Percentiles rank a stretch among this genome's conserved stretches.
Conservation (phyloP, 2,888 invertebrate genomes). For the Hermaeophaga mercurialis region DNA sequence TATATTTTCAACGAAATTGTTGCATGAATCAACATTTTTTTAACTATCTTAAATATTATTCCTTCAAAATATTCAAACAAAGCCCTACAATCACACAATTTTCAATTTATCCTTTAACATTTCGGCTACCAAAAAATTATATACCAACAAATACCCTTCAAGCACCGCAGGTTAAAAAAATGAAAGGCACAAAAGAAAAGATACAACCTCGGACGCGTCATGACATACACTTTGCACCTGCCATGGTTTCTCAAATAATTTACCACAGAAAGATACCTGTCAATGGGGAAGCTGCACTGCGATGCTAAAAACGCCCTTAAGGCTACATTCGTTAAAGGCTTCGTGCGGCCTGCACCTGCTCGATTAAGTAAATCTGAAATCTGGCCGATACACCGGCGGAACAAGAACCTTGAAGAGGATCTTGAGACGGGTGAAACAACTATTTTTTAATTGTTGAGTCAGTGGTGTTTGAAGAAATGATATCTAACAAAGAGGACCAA, state of each 20-base stretch:
- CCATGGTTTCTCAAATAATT: conserved; percentile 55
- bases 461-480: too few species aligned
- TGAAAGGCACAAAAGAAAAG: conserved; percentile 1
- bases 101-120: too few species aligned
- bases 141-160: too few species aligned
- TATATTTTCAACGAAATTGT: too few species aligned
- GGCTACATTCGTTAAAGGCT: conserved; percentile 29
- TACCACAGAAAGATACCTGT: conserved; percentile 54
- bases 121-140: too few species aligned
- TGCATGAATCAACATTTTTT: too few species aligned
- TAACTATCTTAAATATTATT: too few species aligned
- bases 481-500: too few species aligned
- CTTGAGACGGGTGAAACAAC: background rate
- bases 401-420: conserved; percentile 20
- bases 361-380: conserved; percentile 38
- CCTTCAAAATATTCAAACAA: too few species aligned
- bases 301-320: conserved; percentile 44
- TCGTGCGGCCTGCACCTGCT: conserved; percentile 37
- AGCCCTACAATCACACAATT: too few species aligned
- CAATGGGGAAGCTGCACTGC: conserved; percentile 45
- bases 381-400: conserved; percentile 34
- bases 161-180: too few species aligned
- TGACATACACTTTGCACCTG: conserved; percentile 52
- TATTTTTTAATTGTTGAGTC: conserved; percentile 5
- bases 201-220: conserved; percentile 21